Conservation (phyloP, 2,113 vertebrate species). For the Pseudolaguvia tuberculata region DNA sequence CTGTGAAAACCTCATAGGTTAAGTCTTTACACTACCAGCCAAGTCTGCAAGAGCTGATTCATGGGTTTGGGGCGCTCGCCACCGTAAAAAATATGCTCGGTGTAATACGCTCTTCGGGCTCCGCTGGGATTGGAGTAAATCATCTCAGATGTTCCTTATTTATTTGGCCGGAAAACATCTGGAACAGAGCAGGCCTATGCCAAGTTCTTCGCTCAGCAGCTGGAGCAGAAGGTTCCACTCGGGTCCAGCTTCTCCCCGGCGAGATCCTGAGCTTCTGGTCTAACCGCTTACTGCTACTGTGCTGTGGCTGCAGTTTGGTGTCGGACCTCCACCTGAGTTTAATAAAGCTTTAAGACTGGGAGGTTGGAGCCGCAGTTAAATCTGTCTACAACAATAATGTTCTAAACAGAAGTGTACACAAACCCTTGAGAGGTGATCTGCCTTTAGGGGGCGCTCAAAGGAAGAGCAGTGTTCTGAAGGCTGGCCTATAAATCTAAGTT, state of each 20-base stretch:
- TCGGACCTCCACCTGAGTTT: background rate
- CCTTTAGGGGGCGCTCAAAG: background rate
- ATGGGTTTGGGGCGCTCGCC: conserved; percentile 67
- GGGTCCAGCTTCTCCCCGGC: conserved; percentile 38
- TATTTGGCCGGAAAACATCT: conserved; percentile 75
- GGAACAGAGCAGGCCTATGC: conserved; percentile 61
- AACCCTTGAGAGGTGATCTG: background rate
- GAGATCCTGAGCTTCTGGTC: conserved; percentile 7
- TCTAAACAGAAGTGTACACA: background rate
- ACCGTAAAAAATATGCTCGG: conserved; percentile 72
- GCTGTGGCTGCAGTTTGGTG: background rate
- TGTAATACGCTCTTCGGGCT: conserved; percentile 66
- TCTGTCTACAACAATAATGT: background rate
- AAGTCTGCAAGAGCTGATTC: conserved; percentile 70
- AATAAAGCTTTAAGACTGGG: background rate
- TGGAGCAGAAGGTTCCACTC: conserved; percentile 40
- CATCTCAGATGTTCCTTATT: conserved; percentile 73
- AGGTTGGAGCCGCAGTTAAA: background rate
- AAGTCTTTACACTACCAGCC: conserved; percentile 68
- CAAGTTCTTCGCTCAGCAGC: conserved; percentile 52
- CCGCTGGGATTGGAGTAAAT: conserved; percentile 73
- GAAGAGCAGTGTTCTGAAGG: background rate
- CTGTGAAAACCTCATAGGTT: conserved; percentile 68
- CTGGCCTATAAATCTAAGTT: background rate
- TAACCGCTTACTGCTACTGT: conserved; percentile 5